Base-by-base conservation (phyloP, 2,888 invertebrate genomes). In the Brachyptera putata region DNA sequence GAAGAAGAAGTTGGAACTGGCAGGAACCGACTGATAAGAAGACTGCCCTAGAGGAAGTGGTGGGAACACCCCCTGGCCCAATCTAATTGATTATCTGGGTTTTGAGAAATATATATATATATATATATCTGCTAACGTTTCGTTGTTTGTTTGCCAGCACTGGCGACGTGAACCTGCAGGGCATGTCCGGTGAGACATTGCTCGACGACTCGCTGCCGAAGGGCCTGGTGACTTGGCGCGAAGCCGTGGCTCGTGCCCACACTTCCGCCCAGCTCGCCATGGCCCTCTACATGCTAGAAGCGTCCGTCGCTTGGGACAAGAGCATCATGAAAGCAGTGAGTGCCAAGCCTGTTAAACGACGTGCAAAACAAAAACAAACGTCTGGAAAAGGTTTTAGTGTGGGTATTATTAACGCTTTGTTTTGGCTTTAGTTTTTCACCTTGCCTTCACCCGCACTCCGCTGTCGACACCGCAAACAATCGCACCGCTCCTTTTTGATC, bases 271-370 rank as follows among this genome's bases (percentile, higher is more conserved):
- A 97, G 72, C 79, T 97, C 22, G 90, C 92, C 21, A 87, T 95
- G 86, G 87, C 91, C 68, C 80, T 95, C 61, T 89, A 92, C 70
- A 89, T 92, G 69, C 78, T 98, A 66, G 95, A 96, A 73, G 86
- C 89, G 1, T 90, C 89, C 72, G 92, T 98, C 69, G 95, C 96
- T 37, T 98, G 98, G 98, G 97, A 98, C 78, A 95, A 96, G 80
- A 95, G 95, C 79, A 92, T 96, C 72, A 96, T 98, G 96, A 95
- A 96, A 84, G 97, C 96, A 79, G 95, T 96, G 82, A 86, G 92
- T 87, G 58, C 57, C 34, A 34, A 36, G 21, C 53, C 16, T 18
- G 36, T 18, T 16, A 34, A 30, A 18, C 34, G 34, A 53, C 18
- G 24, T 22, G 18, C 16, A 34, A 53, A 53, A 36, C 18, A 50